Base-by-base conservation (phyloP, 2,113 vertebrate species). In the Myrmophylax atrothorax region DNA sequence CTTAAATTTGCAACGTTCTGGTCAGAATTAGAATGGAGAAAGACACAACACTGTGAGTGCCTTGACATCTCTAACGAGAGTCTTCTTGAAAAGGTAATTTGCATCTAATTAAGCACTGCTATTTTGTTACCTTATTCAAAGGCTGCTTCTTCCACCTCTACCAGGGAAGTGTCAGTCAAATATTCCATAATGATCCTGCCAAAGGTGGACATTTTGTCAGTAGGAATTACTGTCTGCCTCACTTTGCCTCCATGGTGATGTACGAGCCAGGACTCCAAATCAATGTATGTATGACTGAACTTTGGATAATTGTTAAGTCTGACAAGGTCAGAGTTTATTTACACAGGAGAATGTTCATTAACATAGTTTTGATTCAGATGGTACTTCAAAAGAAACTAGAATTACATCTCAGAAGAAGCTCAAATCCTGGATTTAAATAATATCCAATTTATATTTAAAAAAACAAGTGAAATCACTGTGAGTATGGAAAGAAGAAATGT, bases 241-340 rank as follows among this genome's bases (percentile, higher is more conserved):
- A 9, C 72, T 64, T 28, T 35, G 58, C 67, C 69, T 89, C 80
- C 19, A 1, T 1, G 9, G 74, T 56, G 68, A 91, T 44, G n/a
- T 64, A 75, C 0, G 4, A 92, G 52, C 60, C 49, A 79, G 47
- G 55, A 70, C 64, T 92, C 47, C 78, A 74, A 89, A 85, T 84
- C 87, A 77, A 91, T 92, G 25, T 8, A 4, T 3, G 23, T 69
- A 46, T 17, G n/a, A 52, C 60, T 93, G 81, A 87, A 73, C 60
- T 84, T 67, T 1, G 23, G 73, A 46, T 78, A 95, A 93, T 50
- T 75, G 42, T 79, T 66, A 81, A 87, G 78, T 40, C 67, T 9
- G 91, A 84, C 89, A 92, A 96, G 78, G 84, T 93, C 91, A 94
- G 77, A 80, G 73, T 92, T 95, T 94, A 66, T 96, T 94, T 93